phyloP scores from a whole-genome alignment of 2,888 invertebrate species.

The Rhagophthalmus giganteus region DNA sequence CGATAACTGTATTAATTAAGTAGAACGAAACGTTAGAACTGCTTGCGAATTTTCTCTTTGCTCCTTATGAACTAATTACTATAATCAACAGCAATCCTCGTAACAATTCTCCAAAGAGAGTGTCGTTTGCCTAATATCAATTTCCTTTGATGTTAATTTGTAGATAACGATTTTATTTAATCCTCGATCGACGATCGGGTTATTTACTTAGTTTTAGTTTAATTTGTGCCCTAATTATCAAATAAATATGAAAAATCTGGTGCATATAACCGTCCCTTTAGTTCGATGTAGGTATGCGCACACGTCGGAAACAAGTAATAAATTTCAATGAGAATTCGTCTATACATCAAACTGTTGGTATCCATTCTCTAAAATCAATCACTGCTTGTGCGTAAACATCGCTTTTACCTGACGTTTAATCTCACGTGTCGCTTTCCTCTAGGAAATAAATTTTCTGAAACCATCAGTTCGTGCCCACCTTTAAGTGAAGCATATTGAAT shows the following conservation, averaged over 20 bases:
- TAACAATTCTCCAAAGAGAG: neutral
- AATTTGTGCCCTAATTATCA: too few species aligned
- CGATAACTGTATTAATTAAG: constrained; percentile 9
- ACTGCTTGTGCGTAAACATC: constrained; percentile 27
- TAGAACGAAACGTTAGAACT: constrained; percentile 1
- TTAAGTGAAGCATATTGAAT: too few species aligned
- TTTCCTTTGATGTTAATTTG: constrained; percentile 7
- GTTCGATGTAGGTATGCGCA: too few species aligned
- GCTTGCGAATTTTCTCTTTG: constrained; percentile 3
- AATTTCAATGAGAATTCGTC: constrained; percentile 22
- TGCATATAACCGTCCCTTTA: constrained; percentile 12
- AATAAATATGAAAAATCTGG: too few species aligned
- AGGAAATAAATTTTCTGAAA: constrained; percentile 22
- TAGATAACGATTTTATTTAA: too few species aligned
- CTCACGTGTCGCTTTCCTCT: constrained; percentile 19
- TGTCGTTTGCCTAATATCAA: too few species aligned
- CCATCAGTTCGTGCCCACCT: too few species aligned
- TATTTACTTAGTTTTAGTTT: too few species aligned
- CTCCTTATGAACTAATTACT: neutral
- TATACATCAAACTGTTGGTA: constrained; percentile 26
- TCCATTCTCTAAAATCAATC: constrained; percentile 26
- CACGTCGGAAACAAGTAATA: constrained; percentile 24
- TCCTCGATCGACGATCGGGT: too few species aligned
- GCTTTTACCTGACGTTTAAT: constrained; percentile 26
- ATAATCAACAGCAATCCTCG: constrained; percentile 1